Conservation (phyloP, 2,888 invertebrate genomes). For the Thecocarcelia acutangulata region DNA sequence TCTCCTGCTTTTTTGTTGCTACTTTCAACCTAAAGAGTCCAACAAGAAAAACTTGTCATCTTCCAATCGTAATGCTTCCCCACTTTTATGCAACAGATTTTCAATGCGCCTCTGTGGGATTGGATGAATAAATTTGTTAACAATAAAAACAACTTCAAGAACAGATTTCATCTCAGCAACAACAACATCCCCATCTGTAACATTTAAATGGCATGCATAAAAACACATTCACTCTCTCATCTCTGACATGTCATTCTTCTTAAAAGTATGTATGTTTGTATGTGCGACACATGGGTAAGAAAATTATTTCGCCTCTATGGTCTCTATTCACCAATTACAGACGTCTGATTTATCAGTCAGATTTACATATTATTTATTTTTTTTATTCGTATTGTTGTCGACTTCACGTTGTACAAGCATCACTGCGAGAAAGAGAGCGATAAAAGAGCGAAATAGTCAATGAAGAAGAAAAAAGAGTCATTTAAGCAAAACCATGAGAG, state of each 20-base stretch:
- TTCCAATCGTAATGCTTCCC: slow-evolving; percentile 64
- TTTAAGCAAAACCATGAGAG: not conserved
- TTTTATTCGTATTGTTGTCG: slow-evolving; percentile 58
- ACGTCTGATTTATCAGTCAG: slow-evolving; percentile 70
- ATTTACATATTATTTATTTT: slow-evolving; percentile 66
- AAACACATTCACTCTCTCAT: slow-evolving; percentile 21
- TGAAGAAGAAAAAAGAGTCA: not conserved
- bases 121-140: slow-evolving; percentile 16
- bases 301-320: slow-evolving; percentile 32
- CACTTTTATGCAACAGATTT: slow-evolving; percentile 59
- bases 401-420: slow-evolving; percentile 35
- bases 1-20: slow-evolving; percentile 46
- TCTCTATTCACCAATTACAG: slow-evolving; percentile 65
- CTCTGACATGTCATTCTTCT: slow-evolving; percentile 5
- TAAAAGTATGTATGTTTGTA: not conserved
- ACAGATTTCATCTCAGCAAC: slow-evolving; percentile 59
- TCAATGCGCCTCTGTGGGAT: slow-evolving; percentile 41
- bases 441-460: not conserved
- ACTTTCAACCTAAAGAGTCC: slow-evolving; percentile 20
- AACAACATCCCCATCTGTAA: slow-evolving; percentile 49
- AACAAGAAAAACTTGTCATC: slow-evolving; percentile 63
- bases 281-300: slow-evolving; percentile 11
- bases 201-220: not conserved
- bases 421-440: slow-evolving; percentile 1
- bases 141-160: slow-evolving; percentile 14